A percentile compares a stretch with the other conserved stretches of the same genome.
Conservation (phyloP, 1,140 invertebrate species). For the Copidosoma floridanum region DNA sequence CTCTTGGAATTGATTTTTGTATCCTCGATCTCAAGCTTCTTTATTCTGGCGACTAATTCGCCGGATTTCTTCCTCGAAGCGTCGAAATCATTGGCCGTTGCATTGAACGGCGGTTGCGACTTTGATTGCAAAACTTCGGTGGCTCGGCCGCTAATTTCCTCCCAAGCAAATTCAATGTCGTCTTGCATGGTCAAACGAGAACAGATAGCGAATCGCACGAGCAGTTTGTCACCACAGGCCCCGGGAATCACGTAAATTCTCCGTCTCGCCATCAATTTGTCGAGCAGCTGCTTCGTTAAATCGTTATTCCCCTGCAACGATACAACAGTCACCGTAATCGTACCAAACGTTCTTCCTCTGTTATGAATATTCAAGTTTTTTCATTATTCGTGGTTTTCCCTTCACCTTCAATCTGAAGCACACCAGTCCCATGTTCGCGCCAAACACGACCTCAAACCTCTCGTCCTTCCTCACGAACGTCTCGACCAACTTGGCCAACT, state of each 20-base stretch:
- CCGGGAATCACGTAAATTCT: slow-evolving; percentile 93
- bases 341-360: slow-evolving; percentile 20
- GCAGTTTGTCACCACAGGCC: slow-evolving; percentile 79
- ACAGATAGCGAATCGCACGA: slow-evolving; percentile 88
- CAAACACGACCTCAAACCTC: slow-evolving; percentile 75
- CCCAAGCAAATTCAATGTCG: slow-evolving; percentile 85
- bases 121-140: slow-evolving; percentile 62
- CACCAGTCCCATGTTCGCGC: slow-evolving; percentile 77
- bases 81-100: neutral
- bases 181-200: slow-evolving; percentile 76
- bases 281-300: slow-evolving; percentile 77
- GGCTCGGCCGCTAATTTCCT: slow-evolving; percentile 74
- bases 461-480: slow-evolving; percentile 66
- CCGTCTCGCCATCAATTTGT: slow-evolving; percentile 84
- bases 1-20: too few relatives aligned
- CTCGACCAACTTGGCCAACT: slow-evolving; percentile 77
- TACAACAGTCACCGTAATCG: too few relatives aligned
- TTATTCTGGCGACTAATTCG: slow-evolving; percentile 25
- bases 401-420: slow-evolving; percentile 80
- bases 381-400: slow-evolving; percentile 10
- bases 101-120: neutral
- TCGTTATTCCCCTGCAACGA: slow-evolving; percentile 76
- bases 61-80: slow-evolving; percentile 17
- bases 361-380: neutral
- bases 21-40: too few relatives aligned